Evolutionary conservation across 2,888 invertebrate species (phyloP).

Genomic region (Microchrysa polita): DNA sequence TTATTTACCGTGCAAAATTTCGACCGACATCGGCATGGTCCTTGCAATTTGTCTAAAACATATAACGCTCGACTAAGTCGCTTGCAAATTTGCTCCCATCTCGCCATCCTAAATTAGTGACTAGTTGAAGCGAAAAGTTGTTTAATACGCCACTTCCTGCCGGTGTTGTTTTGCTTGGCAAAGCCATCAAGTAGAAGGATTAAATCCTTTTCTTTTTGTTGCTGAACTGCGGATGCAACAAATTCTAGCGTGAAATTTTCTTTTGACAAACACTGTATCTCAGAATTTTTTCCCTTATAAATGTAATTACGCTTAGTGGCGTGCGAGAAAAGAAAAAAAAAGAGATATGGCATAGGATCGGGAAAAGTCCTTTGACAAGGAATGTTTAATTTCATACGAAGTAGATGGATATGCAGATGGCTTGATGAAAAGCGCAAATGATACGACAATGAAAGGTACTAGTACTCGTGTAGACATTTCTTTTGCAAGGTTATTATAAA

Average conservation of each 20-base stretch:
- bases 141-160: not conserved
- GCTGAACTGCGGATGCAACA: too few relatives aligned
- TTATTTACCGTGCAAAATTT: not conserved
- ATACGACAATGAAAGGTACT: not conserved
- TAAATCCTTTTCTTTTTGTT: not conserved
- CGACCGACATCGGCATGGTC: not conserved
- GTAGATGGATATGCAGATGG: not conserved
- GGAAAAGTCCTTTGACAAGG: not conserved
- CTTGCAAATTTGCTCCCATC: not conserved
- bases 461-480: not conserved
- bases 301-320: slow-evolving; percentile 8
- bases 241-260: not conserved
- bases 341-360: not conserved
- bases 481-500: too few relatives aligned
- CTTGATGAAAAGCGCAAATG: not conserved
- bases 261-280: not conserved
- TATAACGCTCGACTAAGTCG: not conserved
- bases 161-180: not conserved
- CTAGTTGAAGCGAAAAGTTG: not conserved
- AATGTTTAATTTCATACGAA: slow-evolving; percentile 19
- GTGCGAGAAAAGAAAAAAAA: too few relatives aligned
- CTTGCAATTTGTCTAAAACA: slow-evolving; percentile 3
- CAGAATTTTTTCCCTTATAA: not conserved
- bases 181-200: not conserved
- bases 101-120: not conserved